Base-by-base conservation (phyloP, 2,888 invertebrate genomes). In the Shargacucullia verbasci region DNA sequence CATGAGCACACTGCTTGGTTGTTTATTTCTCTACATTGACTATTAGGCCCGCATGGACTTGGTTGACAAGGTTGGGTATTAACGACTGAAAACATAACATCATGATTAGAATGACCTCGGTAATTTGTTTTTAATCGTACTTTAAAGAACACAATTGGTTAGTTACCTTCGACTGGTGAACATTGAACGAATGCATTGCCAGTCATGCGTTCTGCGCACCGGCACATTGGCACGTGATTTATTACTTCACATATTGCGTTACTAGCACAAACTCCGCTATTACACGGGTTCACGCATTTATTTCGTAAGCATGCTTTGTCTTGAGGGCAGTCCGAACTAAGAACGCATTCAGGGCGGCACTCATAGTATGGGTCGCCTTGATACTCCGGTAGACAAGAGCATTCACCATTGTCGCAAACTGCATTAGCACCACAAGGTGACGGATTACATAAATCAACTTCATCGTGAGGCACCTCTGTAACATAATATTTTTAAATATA, bases 21-120 rank as follows among this genome's bases (percentile, higher is more conserved):
- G 86, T 96, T 97, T 57, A 96, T 94, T 79, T 95, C 95, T 64
- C 96, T 95, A 83, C 97, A 97, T 85, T 96, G 96, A 81, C 97
- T 96, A 82, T 97, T 97, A 0, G 96, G 96, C 45, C 97, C 98
- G 85, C 97, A 98, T 0, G 97, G 97, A 47, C 84, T 97, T 91
- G 85, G 93, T 85, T 81, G 89, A 82, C 82, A 94, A 53, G 85
- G 95, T 71, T 85, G 83, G 11, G 81, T 79, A 58, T 80, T 87
- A 31, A 75, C 65, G 64, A 91, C 92, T 93, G 81, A 72, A 89
- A 91, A 38, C 25, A 63, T 9, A 44, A 46, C 15, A 47, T 37
- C 31, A 40, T 38, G 11, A 13, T 8, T 31, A 15, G 2, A 14
- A 35, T 2, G 1, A 33, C n/a, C n/a, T 11, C 33, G 9, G 5